Conservation (phyloP, 2,113 vertebrate genomes). For the Albula glossodonta region DNA sequence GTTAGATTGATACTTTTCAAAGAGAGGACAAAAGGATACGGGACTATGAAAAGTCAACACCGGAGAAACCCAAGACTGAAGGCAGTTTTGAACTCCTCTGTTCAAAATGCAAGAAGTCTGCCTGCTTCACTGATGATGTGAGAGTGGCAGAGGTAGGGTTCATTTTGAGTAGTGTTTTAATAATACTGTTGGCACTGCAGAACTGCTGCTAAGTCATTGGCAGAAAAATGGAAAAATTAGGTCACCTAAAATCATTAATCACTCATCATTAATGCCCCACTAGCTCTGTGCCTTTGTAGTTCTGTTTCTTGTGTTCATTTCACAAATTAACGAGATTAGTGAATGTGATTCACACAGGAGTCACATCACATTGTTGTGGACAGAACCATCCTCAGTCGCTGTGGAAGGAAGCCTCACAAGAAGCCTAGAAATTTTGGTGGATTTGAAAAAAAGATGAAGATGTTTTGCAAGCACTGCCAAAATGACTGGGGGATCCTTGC, state of each 20-base stretch:
- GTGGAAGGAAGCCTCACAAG: constrained; percentile 23
- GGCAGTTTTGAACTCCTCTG: constrained; percentile 43
- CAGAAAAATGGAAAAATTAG: no score
- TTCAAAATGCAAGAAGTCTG: constrained; percentile 45
- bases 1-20: constrained; percentile 44
- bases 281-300: no score
- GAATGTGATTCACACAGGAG: constrained; percentile 30
- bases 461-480: constrained; percentile 63
- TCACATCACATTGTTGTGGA: constrained; percentile 51
- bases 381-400: constrained; percentile 38
- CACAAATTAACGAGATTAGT: not conserved
- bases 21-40: constrained; percentile 26
- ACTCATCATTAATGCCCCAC: no score
- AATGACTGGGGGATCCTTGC: constrained; percentile 72
- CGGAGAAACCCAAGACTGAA: constrained; percentile 15
- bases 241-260: no score
- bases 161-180: not conserved
- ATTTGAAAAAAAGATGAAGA: constrained; percentile 56
- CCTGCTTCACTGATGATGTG: constrained; percentile 37
- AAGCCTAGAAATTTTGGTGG: constrained; percentile 23
- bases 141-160: constrained; percentile 42
- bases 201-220: not conserved
- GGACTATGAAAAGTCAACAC: not conserved
- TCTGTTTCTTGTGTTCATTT: no score
- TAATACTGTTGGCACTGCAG: not conserved